phyloP scores from a whole-genome alignment of 2,888 invertebrate species.

The Lasioglossum zephyrum region DNA sequence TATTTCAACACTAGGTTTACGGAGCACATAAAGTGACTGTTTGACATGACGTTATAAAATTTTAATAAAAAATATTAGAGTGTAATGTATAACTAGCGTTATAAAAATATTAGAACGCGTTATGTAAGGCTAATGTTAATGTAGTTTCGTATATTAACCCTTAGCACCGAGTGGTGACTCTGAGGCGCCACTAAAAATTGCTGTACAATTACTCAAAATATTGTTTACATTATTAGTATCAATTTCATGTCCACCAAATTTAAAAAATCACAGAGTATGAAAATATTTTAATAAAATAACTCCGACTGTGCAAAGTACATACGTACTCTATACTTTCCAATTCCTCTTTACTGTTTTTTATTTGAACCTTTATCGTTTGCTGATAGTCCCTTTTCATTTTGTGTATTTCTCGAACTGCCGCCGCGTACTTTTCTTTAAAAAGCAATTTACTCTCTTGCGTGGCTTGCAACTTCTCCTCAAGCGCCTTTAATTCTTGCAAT shows the following conservation, averaged over 20 bases:
- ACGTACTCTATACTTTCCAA: constrained; percentile 77
- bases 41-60: neutral
- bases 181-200: no score
- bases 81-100: no score
- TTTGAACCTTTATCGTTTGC: constrained; percentile 85
- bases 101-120: neutral
- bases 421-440: constrained; percentile 92
- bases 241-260: no score
- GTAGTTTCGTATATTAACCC: neutral
- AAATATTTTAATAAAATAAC: no score
- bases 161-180: no score
- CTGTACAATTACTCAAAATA: no score
- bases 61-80: no score
- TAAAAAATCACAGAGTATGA: no score
- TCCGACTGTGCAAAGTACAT: neutral
- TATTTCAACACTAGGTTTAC: neutral
- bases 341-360: constrained; percentile 84
- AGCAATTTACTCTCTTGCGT: constrained; percentile 89
- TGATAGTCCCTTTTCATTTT: constrained; percentile 86
- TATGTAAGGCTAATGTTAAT: neutral
- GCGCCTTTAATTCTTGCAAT: constrained; percentile 87
- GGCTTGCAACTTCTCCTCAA: constrained; percentile 88
- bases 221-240: no score
- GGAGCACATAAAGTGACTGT: no score
- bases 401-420: constrained; percentile 89